Conservation (phyloP, 2,888 invertebrate species). For the Orthosia cruda region DNA sequence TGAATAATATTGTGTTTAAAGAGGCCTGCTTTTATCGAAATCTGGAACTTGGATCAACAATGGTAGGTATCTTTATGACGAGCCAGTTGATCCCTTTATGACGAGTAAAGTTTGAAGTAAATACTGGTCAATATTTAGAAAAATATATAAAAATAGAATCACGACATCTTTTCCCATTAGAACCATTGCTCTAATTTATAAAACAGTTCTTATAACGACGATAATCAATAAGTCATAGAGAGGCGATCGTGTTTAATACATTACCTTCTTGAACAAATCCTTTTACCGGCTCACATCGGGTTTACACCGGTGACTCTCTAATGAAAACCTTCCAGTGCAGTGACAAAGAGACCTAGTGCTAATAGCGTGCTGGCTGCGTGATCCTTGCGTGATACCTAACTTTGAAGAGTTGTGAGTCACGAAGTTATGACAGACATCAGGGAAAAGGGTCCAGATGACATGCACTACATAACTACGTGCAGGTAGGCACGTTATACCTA, state of each 20-base stretch:
- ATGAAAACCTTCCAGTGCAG: conserved; percentile 29
- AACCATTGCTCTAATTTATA: conserved; percentile 32
- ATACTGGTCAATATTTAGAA: background rate
- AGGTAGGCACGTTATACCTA: background rate
- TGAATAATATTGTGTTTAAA: background rate
- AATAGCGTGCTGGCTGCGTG: conserved; percentile 46
- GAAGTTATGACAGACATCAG: conserved; percentile 8
- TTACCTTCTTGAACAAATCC: conserved; percentile 38
- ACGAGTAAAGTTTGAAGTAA: background rate
- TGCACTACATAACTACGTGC: background rate
- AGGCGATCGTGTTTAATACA: conserved; percentile 43
- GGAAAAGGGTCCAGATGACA: conserved; percentile 17
- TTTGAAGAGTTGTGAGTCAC: conserved; percentile 9
- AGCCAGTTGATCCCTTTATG: background rate
- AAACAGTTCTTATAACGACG: conserved; percentile 20
- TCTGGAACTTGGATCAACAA: background rate
- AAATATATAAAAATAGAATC: background rate
- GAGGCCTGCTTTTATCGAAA: background rate
- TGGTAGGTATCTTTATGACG: background rate
- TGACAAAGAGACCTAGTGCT: conserved; percentile 22
- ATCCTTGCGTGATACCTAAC: conserved; percentile 27
- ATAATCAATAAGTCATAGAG: conserved; percentile 48
- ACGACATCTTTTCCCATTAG: conserved; percentile 25
- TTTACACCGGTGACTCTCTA: conserved; percentile 36
- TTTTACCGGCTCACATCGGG: conserved; percentile 23